Evolutionary conservation across 2,888 invertebrate genomes (phyloP).

Genomic region (Bruchidius siliquastri): DNA sequence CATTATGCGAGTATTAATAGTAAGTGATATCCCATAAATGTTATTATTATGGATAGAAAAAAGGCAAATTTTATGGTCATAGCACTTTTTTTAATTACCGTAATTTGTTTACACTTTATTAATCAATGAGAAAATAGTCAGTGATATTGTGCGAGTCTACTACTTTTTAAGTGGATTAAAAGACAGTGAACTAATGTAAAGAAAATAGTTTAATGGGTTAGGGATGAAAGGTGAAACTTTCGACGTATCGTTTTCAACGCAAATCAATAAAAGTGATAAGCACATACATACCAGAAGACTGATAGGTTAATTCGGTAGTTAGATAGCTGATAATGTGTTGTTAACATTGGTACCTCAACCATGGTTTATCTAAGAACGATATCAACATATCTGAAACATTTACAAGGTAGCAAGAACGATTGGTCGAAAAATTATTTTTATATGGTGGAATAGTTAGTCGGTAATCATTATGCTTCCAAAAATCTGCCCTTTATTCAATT

Average conservation of each 20-base stretch:
- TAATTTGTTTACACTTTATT: neutral
- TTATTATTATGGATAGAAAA: neutral
- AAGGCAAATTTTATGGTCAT: neutral
- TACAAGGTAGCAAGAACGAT: too few relatives aligned
- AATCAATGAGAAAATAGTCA: neutral
- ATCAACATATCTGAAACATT: too few relatives aligned
- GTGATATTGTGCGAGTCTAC: neutral
- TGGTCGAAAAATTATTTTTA: too few relatives aligned
- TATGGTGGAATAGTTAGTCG: too few relatives aligned
- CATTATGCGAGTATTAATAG: neutral
- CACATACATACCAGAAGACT: neutral
- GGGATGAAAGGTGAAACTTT: neutral
- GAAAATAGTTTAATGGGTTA: neutral
- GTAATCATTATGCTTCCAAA: too few relatives aligned
- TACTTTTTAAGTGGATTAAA: neutral
- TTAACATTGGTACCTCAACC: neutral
- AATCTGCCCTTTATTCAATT: too few relatives aligned
- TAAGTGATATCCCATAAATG: neutral
- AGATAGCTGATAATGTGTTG: neutral
- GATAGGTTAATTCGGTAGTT: neutral
- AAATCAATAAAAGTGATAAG: neutral
- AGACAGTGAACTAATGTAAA: neutral
- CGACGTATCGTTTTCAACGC: neutral
- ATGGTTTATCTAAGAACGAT: neutral
- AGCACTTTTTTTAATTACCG: neutral